Evolutionary conservation across 2,888 invertebrate genomes (phyloP), one percentile per base, ranked within the genome.

Genomic region (Agonopterix subpropinquella): DNA sequence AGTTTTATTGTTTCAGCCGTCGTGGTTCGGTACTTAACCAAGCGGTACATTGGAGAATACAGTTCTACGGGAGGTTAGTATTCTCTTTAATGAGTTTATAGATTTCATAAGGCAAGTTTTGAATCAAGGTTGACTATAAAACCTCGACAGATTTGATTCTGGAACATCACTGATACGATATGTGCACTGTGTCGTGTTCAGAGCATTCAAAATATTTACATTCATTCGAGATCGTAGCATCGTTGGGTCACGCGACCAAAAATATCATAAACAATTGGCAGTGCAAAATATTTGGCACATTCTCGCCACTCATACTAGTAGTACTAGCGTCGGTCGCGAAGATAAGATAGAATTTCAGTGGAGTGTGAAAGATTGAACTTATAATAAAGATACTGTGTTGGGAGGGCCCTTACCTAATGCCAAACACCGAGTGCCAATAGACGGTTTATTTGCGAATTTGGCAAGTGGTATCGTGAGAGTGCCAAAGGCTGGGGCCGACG

Each of bases 31-130:
- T 94, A 94, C 77, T 81, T 94, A 69, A 94, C 94, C 54, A 93
- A 93, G 80, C 89, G 94, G 58, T 94, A 93, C 73, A 94, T 94
- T 65, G 94, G 94, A 52, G 94, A 94, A 86, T 94, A 94, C 89
- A 93, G 94, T 77, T 94, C 94, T 45, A 93, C 92, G 54, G 93
- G 92, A 72, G 93, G 93, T 93, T 72, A 92, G 92, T 73, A 55
- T 53, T 61, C 54, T 53, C 60, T 39, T 39, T 28, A 28, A 28
- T 18, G 1, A 3, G 28, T 28, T 18, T 2, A 4, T 18, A 18
- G 1, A 1, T 28, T 5, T 28, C 7, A 7, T 28, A 28, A 28
- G 28, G 1, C 28, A 7, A 1, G 2, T 28, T 28, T 28, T 28
- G 18, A 18, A 4, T 2, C 4, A 18, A 4, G 18, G 18, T 18